A percentile compares a stretch with the other conserved stretches of the same genome.
These are phyloP conservation scores for Chunga burmeisteri DNA, from an alignment of 2,113 vertebrate genomes.

Conservation along the genomic window DNA sequence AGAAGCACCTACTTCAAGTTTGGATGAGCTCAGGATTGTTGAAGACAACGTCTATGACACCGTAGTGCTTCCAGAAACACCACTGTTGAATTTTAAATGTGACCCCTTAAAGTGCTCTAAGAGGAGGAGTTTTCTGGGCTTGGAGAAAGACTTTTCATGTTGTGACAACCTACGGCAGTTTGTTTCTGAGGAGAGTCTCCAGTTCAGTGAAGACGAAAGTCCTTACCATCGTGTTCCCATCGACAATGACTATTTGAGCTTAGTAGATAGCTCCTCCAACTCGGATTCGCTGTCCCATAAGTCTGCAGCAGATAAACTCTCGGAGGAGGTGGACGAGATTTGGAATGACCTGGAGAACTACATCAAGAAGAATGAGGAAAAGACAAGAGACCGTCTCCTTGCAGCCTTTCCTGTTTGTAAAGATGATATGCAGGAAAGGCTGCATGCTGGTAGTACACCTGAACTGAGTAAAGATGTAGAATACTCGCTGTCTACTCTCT, in stretches of 20 bases:
- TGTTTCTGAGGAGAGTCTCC: conserved; percentile 88
- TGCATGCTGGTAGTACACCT: conserved; percentile 48
- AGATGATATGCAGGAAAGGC: conserved; percentile 71
- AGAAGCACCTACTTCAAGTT: conserved; percentile 53
- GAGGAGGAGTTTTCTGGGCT: conserved; percentile 69
- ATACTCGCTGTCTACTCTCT: conserved; percentile 64
- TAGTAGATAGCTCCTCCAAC: conserved; percentile 75
- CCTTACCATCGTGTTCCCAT: conserved; percentile 64
- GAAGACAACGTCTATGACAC: conserved; percentile 95
- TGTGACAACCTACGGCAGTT: conserved; percentile 74
- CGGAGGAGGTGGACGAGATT: conserved; percentile 93
- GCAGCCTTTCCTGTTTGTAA: conserved; percentile 91
- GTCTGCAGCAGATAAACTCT: conserved; percentile 83
- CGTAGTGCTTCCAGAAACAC: conserved; percentile 80
- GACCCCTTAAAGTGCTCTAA: conserved; percentile 56
- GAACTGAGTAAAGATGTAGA: conserved; percentile 71
- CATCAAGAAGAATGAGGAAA: conserved; percentile 93
- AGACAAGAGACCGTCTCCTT: conserved; percentile 87
- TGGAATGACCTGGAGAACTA: conserved; percentile 99
- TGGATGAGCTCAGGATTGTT: conserved; percentile 79
- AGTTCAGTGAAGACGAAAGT: conserved; percentile 79
- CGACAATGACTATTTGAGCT: conserved; percentile 74
- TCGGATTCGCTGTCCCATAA: conserved; percentile 75
- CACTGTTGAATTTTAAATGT: conserved; percentile 37
- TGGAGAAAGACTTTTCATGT: conserved; percentile 78